phyloP scores from a whole-genome alignment of 1,140 invertebrate genomes.

The Cotesia vestalis region DNA sequence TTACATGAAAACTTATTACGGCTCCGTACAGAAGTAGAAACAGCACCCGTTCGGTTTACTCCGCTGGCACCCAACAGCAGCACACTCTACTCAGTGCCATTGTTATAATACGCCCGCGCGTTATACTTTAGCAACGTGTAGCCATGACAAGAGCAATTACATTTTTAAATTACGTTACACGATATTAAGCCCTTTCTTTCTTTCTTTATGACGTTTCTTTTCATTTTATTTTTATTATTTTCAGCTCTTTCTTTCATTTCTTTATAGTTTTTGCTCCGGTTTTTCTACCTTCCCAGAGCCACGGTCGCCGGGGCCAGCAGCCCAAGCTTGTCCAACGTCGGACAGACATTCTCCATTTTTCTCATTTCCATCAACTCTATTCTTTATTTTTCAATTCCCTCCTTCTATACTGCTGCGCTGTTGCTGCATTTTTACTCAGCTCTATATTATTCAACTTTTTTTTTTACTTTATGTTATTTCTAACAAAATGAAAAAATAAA shows the following conservation, averaged over 20 bases:
- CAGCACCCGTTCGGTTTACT: conserved; percentile 42
- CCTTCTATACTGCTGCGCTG: neutral
- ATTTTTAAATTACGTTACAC: conserved; percentile 67
- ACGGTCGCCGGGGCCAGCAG: too few relatives aligned
- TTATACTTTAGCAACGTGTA: conserved; percentile 39
- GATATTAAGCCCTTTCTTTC: conserved; percentile 63
- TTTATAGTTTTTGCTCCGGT: neutral
- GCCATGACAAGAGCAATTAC: conserved; percentile 65
- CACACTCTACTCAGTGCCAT: conserved; percentile 37
- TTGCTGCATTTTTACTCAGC: neutral
- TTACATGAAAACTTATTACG: conserved; percentile 66
- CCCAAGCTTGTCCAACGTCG: conserved; percentile 12
- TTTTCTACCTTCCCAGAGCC: neutral
- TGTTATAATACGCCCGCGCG: conserved; percentile 12
- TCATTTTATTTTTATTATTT: conserved; percentile 19
- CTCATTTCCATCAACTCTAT: conserved; percentile 33
- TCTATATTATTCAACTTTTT: neutral
- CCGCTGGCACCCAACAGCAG: conserved; percentile 46
- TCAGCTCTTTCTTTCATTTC: conserved; percentile 28
- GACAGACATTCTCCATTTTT: conserved; percentile 32
- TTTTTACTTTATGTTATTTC: neutral
- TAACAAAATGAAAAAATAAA: neutral
- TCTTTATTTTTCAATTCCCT: conserved; percentile 30
- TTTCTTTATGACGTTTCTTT: conserved; percentile 42
- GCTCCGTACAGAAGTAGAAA: conserved; percentile 43